Conservation (phyloP, 2,797 vertebrate genomes). For the Centroberyx gerrardi region DNA sequence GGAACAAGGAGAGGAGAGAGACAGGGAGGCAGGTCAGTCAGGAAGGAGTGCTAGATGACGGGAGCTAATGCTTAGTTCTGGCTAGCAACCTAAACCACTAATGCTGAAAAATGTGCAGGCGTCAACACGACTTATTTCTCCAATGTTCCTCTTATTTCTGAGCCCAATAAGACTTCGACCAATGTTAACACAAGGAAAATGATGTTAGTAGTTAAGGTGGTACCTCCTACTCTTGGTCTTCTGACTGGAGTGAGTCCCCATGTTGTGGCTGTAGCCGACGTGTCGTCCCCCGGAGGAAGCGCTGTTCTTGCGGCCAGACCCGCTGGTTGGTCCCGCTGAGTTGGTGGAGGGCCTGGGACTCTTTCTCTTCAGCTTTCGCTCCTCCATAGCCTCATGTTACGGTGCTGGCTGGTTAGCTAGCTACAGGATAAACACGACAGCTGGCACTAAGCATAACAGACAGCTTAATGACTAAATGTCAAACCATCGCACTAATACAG, state of each 20-base stretch:
- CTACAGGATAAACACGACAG: neutral
- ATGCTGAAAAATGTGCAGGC: no score
- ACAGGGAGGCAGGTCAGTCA: no score
- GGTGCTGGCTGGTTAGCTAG: neutral
- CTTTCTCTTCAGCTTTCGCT: slow-evolving; percentile 93
- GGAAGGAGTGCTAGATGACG: no score
- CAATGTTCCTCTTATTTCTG: neutral
- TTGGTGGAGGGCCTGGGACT: slow-evolving; percentile 89
- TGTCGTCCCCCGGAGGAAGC: slow-evolving; percentile 86
- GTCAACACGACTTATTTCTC: no score
- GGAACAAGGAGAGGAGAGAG: slow-evolving; percentile 1
- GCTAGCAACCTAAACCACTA: no score
- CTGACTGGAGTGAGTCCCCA: slow-evolving; percentile 87
- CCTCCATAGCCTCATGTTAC: slow-evolving; percentile 90
- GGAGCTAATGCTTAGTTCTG: no score
- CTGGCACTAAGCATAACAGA: neutral
- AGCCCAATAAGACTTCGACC: neutral
- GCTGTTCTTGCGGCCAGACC: slow-evolving; percentile 87
- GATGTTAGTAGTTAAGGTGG: rapidly evolving
- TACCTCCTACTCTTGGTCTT: slow-evolving; percentile 91
- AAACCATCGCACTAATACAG: neutral
- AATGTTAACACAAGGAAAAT: neutral
- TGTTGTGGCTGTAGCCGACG: slow-evolving; percentile 86
- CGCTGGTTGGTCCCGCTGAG: slow-evolving; percentile 79
- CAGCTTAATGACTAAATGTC: no score